Evolutionary conservation across 2,113 vertebrate species (phyloP).

Genomic region (Promerops cafer): DNA sequence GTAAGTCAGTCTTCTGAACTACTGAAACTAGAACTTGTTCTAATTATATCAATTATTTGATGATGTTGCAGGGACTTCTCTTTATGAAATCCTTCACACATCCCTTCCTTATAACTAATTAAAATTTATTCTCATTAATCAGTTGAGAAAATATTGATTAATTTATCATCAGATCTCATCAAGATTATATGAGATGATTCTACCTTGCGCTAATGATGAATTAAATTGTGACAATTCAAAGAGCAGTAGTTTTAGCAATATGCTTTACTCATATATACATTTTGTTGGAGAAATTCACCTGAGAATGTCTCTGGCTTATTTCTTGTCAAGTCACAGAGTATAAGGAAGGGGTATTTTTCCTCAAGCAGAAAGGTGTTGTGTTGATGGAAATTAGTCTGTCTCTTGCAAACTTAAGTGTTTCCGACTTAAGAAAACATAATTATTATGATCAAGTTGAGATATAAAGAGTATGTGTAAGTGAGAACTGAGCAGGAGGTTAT

Average conservation of each 20-base stretch:
- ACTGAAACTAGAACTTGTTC: neutral
- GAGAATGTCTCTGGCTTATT: neutral
- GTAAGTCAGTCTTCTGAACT: neutral
- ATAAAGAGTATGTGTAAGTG: neutral
- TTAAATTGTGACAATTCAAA: neutral
- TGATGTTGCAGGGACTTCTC: neutral
- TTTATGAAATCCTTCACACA: neutral
- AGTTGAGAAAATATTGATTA: neutral
- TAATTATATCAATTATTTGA: neutral
- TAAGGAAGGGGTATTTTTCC: constrained; percentile 33
- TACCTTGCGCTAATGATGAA: neutral
- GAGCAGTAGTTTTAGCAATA: neutral
- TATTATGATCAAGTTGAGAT: neutral
- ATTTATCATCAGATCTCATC: neutral
- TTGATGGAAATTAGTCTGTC: neutral
- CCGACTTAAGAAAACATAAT: neutral
- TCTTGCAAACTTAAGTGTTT: neutral
- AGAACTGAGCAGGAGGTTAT: constrained; percentile 16
- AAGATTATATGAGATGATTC: neutral
- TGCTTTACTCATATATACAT: neutral
- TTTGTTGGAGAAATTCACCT: neutral
- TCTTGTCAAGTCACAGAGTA: neutral
- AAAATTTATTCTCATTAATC: neutral
- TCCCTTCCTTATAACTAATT: constrained; percentile 39
- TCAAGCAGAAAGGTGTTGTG: neutral